Base-by-base conservation (phyloP, 1,140 invertebrate species). In the Papilio dardanus region DNA sequence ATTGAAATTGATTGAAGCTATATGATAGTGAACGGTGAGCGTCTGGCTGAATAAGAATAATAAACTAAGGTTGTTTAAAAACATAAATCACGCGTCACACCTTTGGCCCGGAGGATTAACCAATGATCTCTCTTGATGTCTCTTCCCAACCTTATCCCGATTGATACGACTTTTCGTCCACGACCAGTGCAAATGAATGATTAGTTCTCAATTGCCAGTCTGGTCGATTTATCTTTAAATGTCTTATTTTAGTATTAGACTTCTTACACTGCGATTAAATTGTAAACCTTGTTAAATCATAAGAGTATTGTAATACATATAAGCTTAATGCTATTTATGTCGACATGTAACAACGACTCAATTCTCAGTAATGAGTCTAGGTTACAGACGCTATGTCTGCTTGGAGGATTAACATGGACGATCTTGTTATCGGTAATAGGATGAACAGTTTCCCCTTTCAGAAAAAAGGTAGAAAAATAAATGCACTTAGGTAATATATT, bases 371-470 rank as follows among this genome's bases (percentile, higher is more conserved):
- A 24, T 58, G 50, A 24, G 21, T 58, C 50, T 58, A 58, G 50
- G 50, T 7, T 58, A 24, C 50, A 24, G 8, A 24, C 50, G 50
- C 50, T 2, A 28, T 58, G 50, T 58, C 50, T 58, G 50, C 19
- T 24, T 58, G 8, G 50, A 28, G 50, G 50, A 58, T 58, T 58
- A 58, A 21, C 1, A 58, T 58, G 50, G 50, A 12, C 8, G 21
- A 58, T 58, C 50, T 58, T 58, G 21, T 58, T 58, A 58, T 58
- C 50, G 21, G 21, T 58, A 58, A 58, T 58, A 58, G 50, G 50
- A 58, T 58, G 12, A 24, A 21, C 21, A 54, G 50, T 54, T n/a
- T 28, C 6, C 50, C 50, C 21, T 54, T 54, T 54, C 50, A 10
- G 19, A 21, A 19, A 54, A 54, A 54, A 54, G 50, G 10, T 7